Base-by-base conservation (phyloP, 2,113 vertebrate genomes). In the Psettodes erumei region DNA sequence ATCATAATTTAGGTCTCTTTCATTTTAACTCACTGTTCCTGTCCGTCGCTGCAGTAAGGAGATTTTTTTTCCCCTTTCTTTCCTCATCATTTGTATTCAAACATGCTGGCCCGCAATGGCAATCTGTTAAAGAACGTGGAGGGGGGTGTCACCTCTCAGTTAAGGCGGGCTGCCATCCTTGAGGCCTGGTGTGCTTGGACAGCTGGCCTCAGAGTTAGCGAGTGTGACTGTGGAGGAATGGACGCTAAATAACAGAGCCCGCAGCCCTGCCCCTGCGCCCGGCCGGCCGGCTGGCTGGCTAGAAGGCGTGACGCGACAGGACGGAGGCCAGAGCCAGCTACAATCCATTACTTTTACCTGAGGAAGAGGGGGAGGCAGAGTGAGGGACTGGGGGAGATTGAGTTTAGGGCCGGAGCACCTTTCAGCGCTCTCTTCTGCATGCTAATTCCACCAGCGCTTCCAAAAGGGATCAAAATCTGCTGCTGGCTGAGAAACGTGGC, bases 301-400 rank as follows among this genome's bases (percentile, higher is more conserved):
- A 68, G 86, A 81, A 65, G 82, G 86, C 78, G 78, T 89, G 88
- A 89, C 80, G 81, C 42, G 83, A 78, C 82, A 74, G 79, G 81
- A 82, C 77, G 77, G 79, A 75, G 77, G 86, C 78, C 65, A 58
- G 81, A 82, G 75, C 81, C 71, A 69, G 84, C 86, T 76, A 79
- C 90, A 82, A 90, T 90, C 89, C 87, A 92, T 92, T 90, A 91
- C 89, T 87, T 82, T 82, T 86, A 90, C 88, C 85, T 86, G 87
- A 75, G 86, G 70, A 81, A 68, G 76, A 67, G 79, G 63, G 51
- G 71, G 55, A 38, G 61, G 16, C 42, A 16, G 28, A 21, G 65
- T 11, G 54, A 9, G 28, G 2, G 28, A 1, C 19, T 4, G 48
- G 4, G 50, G n/a, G 74, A 18, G 88, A 81, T 82, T 78, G 84